These are phyloP conservation scores for Pluvialis apricaria DNA, from an alignment of 2,113 vertebrate genomes.

Conservation along the genomic window DNA sequence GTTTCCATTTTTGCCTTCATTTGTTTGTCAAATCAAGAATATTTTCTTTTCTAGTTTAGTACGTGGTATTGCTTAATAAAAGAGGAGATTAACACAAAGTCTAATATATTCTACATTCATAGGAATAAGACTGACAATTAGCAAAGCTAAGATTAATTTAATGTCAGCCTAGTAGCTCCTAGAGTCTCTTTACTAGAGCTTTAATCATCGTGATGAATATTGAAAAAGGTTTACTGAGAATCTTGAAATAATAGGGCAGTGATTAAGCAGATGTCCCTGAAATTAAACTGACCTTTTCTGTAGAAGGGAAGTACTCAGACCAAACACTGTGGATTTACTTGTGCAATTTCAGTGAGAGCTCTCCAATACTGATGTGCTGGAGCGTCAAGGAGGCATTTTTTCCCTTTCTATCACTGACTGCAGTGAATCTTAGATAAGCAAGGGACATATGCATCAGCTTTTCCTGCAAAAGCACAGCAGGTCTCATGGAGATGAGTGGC, in stretches of 20 bases:
- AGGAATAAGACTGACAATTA: background rate
- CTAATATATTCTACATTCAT: background rate
- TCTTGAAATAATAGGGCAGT: background rate
- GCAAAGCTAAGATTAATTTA: conserved; percentile 33
- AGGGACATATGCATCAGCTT: background rate
- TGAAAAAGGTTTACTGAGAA: conserved; percentile 3
- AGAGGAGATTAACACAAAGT: background rate
- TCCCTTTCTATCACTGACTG: background rate
- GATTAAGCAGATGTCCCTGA: background rate
- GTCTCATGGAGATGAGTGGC: background rate
- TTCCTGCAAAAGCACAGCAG: background rate
- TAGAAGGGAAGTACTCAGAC: background rate
- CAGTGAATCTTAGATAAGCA: background rate
- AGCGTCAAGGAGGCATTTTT: background rate
- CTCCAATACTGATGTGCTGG: background rate
- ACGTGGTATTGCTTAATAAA: background rate
- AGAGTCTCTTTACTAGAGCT: background rate
- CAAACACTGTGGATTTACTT: background rate
- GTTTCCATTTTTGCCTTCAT: background rate
- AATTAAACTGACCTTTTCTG: background rate
- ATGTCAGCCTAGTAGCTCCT: background rate
- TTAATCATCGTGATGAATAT: background rate
- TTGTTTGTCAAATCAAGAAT: background rate
- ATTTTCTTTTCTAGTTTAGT: background rate
- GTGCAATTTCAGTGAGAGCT: background rate